Evolutionary conservation across 2,888 invertebrate species (phyloP), one percentile per base, ranked within the genome.

Genomic region (Creontiades dilutus): DNA sequence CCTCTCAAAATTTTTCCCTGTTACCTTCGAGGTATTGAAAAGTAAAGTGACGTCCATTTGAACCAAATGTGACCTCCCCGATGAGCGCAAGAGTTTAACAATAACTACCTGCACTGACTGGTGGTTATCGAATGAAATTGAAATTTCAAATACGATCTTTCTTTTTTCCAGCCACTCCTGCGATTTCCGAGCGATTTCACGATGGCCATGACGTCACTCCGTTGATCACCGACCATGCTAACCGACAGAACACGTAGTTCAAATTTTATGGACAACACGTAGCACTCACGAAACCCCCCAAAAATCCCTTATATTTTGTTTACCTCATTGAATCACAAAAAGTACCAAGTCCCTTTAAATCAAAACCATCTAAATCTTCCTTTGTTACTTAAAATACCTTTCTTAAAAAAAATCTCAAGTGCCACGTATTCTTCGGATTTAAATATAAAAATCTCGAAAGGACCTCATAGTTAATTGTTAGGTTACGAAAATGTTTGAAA

Each of bases 401-500:
- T 37, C 7, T 37, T 37, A 23, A 0, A 23, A n/a, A n/a, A 68
- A 68, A 68, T 68, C 68, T 68, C 27, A 57, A 57, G 68, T 68
- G 68, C 68, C 68, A 68, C 68, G n/a, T 80, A 37, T 48, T 0
- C 37, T 28, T 78, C 27, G n/a, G 37, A 46, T 47, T 47, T 5
- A 7, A 12, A 0, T 68, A 27, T 68, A 23, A 68, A 23, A 52
- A 52, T 52, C 16, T 16, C 68, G 23, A 4, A 37, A 11, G 23
- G 68, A 68, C 68, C 12, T 68, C 13, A 5, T 68, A 68, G 12
- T 12, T 23, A 68, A 80, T 80, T 80, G 46, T 80, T 80, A 46
- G 47, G 19, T 80, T 37, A 2, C 46, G 27, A 86, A 87, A 85
- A 96, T 96, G 96, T 96, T 96, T 94, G 96, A 96, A 94, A 96